phyloP scores from a whole-genome alignment of 2,113 vertebrate genomes.

The Orthonyx spaldingii region DNA sequence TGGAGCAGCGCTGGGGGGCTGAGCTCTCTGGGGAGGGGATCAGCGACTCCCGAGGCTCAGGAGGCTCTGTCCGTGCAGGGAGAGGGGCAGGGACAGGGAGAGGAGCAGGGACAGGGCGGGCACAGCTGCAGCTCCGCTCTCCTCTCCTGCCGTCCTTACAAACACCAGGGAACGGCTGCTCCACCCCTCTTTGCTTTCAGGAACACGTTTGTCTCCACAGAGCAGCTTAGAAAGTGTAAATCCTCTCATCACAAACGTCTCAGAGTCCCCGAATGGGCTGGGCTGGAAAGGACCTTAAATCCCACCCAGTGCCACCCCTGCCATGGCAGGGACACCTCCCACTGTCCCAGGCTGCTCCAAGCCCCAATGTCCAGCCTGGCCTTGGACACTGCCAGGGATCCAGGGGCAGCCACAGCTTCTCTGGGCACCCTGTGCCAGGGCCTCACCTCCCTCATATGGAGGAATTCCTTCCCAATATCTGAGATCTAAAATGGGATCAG shows the following conservation, averaged over 20 bases:
- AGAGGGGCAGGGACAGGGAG: not conserved
- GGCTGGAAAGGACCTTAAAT: not conserved
- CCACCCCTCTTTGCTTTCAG: not conserved
- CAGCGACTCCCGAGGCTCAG: not conserved
- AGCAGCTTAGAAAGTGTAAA: not conserved
- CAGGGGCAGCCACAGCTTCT: not conserved
- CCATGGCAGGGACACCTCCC: not conserved
- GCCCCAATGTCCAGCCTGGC: not conserved
- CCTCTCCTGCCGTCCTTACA: fast-evolving
- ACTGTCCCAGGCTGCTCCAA: not conserved
- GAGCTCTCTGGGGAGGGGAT: not conserved
- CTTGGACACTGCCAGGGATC: not conserved
- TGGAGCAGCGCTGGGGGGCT: not conserved
- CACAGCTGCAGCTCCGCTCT: not conserved
- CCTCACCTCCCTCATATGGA: not conserved
- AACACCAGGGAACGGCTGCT: not conserved
- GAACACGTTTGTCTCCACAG: not conserved
- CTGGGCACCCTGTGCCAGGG: not conserved
- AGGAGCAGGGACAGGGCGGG: no score
- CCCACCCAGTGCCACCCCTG: not conserved
- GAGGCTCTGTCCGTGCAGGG: not conserved
- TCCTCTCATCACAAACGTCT: not conserved
- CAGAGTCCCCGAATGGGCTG: not conserved
- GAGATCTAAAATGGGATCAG: not conserved
- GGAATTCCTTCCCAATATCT: not conserved